phyloP scores from a whole-genome alignment of 2,797 vertebrate genomes.

The Crypturellus tataupa region DNA sequence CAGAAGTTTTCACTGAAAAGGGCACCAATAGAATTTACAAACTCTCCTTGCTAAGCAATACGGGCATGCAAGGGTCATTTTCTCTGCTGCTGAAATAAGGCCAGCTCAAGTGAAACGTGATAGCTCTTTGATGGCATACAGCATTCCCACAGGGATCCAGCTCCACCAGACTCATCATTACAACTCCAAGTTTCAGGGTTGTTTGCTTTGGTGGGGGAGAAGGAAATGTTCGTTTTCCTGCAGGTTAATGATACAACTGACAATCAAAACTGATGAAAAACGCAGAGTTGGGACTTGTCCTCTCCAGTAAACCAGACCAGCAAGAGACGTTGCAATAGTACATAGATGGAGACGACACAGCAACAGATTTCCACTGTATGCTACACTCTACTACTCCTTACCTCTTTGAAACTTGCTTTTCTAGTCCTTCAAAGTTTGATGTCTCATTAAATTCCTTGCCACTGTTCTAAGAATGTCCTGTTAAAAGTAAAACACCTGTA shows the following conservation, averaged over 20 bases:
- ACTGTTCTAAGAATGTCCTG: conserved; percentile 54
- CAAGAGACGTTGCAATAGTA: not conserved
- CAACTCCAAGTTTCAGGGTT: not conserved
- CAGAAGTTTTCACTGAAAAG: not conserved
- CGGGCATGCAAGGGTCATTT: not conserved
- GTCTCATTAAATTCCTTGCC: conserved; percentile 35
- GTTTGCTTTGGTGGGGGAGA: not conserved
- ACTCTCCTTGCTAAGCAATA: not conserved
- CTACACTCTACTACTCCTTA: not conserved
- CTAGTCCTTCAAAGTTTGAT: conserved; percentile 34
- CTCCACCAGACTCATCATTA: not conserved
- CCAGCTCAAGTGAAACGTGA: not conserved
- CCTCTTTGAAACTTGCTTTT: conserved; percentile 37
- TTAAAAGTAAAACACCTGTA: conserved; percentile 51
- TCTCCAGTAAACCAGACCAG: not conserved
- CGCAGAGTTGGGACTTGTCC: not conserved
- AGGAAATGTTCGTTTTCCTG: not conserved
- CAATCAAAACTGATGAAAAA: not conserved
- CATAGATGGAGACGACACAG: not conserved
- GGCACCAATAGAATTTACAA: not conserved
- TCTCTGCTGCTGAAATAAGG: not conserved
- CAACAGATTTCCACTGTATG: not conserved
- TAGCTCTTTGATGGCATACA: not conserved
- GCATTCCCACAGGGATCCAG: not conserved
- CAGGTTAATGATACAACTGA: not conserved